Base-by-base conservation (phyloP, 1,140 invertebrate species). In the Pogonus chalceus region DNA sequence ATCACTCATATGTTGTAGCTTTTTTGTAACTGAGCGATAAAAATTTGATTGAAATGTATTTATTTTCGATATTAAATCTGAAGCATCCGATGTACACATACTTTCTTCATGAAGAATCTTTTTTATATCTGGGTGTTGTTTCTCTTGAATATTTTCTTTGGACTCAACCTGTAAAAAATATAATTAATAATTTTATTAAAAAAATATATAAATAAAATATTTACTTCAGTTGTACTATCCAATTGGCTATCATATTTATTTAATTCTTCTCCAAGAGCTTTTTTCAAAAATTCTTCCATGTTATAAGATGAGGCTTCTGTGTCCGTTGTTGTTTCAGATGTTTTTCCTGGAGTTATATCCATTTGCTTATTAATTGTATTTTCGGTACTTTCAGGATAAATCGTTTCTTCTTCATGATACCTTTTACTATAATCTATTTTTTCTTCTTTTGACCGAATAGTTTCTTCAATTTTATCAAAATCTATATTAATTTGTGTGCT, bases 201-300 rank as follows among this genome's bases (percentile, higher is more conserved):
- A n/a, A n/a, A n/a, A n/a, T n/a, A 43, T 12, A 43, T 10, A 43
- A 12, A 43, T 4, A 43, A 43, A 43, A 18, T 10, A 43, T 16
- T 43, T 43, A 43, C 37, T 10, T 43, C 37, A 12, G 37, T 43
- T 9, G 37, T 43, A 43, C 37, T 43, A 43, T 43, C 37, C 37
- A 43, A 59, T 23, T 54, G 47, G 1, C 58, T 60, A 16, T 53
- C n/a, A n/a, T n/a, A 53, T 20, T 61, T 60, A n/a, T 56, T 57
- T 1, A 65, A 49, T 54, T 70, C 65, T 10, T 65, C 60, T 2
- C 63, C 66, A 10, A 69, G 53, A 2, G 66, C 68, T 3, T 65
- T 43, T 20, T 62, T 52, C 14, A 68, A 57, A 59, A 68, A 69
- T 22, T 61, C 37, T 12, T 43, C 37, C 37, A 43, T 43, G 18